Conservation (phyloP, 2,797 vertebrate genomes). For the Melanogrammus aeglefinus region DNA sequence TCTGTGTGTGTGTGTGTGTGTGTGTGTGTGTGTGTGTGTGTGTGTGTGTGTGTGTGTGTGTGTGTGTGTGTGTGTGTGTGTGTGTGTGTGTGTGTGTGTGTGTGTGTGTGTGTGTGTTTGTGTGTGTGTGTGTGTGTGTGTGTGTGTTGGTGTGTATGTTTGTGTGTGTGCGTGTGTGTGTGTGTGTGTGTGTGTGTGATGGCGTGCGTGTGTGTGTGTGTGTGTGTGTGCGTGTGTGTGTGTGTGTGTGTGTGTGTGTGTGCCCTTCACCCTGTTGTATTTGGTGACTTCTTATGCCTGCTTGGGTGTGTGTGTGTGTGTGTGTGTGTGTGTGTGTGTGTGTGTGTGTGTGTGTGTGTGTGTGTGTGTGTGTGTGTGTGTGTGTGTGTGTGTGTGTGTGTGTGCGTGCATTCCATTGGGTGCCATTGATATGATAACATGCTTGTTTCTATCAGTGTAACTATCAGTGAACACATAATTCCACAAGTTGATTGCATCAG, state of each 20-base stretch:
- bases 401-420: constrained; percentile 17
- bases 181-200: constrained; percentile 4
- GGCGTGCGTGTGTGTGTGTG: background rate
- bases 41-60: background rate
- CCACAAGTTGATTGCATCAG: too few species aligned
- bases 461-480: background rate
- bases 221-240: background rate
- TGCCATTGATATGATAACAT: background rate
- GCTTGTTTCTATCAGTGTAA: background rate
- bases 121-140: background rate
- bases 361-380: background rate
- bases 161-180: background rate
- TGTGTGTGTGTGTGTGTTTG: constrained; percentile 4
- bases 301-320: background rate
- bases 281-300: constrained; percentile 15
- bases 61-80: background rate
- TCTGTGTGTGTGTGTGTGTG: background rate
- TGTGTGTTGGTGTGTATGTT: constrained; percentile 3
- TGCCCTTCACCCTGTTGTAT: background rate
- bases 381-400: constrained; percentile 5
- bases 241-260: background rate
- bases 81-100: background rate
- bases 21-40: background rate
- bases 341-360: background rate
- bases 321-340: background rate